Evolutionary conservation across 2,797 vertebrate species (phyloP).

Genomic region (Premnoplex brunnescens): DNA sequence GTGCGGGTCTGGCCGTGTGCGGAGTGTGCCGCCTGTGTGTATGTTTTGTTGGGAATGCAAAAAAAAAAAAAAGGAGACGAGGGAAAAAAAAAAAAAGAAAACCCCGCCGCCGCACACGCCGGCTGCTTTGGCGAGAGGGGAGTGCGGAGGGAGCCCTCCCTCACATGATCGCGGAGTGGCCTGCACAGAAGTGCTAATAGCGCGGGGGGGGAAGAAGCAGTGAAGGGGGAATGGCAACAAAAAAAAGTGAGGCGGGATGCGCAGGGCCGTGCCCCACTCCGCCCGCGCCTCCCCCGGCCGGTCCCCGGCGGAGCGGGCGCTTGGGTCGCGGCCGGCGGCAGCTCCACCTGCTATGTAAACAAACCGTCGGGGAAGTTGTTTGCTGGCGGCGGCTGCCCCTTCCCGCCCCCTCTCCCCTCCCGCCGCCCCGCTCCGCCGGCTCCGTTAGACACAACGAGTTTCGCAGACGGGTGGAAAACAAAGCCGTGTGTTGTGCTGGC

Average conservation of each 20-base stretch:
- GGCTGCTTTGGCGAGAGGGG: neutral
- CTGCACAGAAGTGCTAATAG: conserved; percentile 38
- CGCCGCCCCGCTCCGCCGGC: neutral
- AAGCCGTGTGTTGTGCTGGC: conserved; percentile 66
- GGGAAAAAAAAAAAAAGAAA: neutral
- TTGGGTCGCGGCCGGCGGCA: conserved; percentile 85
- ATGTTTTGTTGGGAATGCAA: conserved; percentile 59
- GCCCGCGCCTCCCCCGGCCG: conserved; percentile 67
- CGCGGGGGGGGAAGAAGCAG: neutral
- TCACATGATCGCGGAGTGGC: conserved; percentile 31
- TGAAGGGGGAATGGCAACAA: neutral
- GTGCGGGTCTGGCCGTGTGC: conserved; percentile 29
- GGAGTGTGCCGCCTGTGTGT: neutral
- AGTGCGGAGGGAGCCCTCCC: neutral
- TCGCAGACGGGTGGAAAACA: conserved; percentile 67
- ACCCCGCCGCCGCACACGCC: neutral
- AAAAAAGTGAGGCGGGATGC: conserved; percentile 31
- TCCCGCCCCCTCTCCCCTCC: neutral
- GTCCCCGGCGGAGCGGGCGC: conserved; percentile 68
- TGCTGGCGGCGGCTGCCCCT: conserved; percentile 46
- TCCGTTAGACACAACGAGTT: conserved; percentile 49
- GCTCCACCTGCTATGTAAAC: conserved; percentile 91
- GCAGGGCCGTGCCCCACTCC: neutral
- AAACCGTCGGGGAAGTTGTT: conserved; percentile 79
- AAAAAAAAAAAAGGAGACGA: neutral